Evolutionary conservation across 2,888 invertebrate species (phyloP), one percentile per base, ranked within the genome.

Genomic region (Drosophila imparisetae): DNA sequence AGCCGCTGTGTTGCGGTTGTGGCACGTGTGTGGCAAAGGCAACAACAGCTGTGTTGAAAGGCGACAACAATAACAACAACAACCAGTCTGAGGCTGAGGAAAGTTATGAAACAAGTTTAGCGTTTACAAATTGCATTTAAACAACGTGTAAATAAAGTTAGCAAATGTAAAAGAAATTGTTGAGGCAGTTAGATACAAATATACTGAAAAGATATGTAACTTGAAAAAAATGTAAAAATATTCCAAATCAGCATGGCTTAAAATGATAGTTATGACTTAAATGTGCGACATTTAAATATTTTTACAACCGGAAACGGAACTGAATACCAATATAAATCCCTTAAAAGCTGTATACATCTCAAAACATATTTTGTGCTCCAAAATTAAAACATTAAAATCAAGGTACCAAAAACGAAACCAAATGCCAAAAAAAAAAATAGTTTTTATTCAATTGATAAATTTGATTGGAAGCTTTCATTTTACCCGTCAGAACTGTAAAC

Each of bases 11-110:
- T 63, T 80, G 78, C 59, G 78, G 78, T 76, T 79, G 78, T 54
- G 78, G 78, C 80, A 72, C 80, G 75, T 79, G 65, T 78, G 79
- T 52, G 75, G 66, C 58, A 58, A 45, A 66, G 48, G 50, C 60
- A 59, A 61, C 34, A 75, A 55, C 75, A 75, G 27, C 45, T 75
- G 66, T 49, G 74, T 38, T 61, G 50, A 70, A 71, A 71, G 18
- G 18, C 62, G 57, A 32, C 29, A 50, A 62, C 8, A 63, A 40
- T 36, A 36, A 29, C 53, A 27, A 7, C 21, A 57, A 52, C 29
- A 38, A 38, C 29, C 10, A 29, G 29, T 1, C 18, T n/a, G 18
- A 57, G 57, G 6, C 27, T 24, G 13, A 15, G 2, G 15, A 62
- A n/a, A 63, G 38, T 68, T 67, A 70, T 70, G 61, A 62, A 75